Percentiles rank a stretch among this genome's conserved stretches.
phyloP scores from a whole-genome alignment of 2,797 vertebrate genomes.

The Nyctibius grandis region DNA sequence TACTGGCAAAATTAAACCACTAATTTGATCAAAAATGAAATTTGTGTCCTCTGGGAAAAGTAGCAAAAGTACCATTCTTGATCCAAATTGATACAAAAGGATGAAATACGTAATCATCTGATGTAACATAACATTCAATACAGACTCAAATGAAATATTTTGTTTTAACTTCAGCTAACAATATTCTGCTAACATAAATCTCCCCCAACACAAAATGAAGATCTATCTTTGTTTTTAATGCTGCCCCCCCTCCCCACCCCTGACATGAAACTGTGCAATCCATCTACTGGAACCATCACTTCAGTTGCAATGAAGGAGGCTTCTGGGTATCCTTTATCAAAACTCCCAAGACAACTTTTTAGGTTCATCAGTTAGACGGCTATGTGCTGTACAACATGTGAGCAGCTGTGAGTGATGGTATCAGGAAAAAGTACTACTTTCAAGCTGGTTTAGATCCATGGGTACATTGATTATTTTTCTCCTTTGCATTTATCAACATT shows the following conservation, averaged over 20 bases:
- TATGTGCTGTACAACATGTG: background rate
- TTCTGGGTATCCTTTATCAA: background rate
- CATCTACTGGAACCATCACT: background rate
- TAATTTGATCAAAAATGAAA: background rate
- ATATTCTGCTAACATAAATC: background rate
- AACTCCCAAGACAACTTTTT: background rate
- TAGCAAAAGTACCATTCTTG: background rate
- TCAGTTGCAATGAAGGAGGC: background rate
- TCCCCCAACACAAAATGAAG: background rate
- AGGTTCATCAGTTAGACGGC: background rate
- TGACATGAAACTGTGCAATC: background rate
- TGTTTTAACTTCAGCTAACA: background rate
- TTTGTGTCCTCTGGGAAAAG: background rate
- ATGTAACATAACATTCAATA: background rate
- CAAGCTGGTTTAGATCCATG: background rate
- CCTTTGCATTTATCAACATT: background rate
- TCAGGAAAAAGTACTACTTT: background rate
- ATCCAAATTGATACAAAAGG: background rate
- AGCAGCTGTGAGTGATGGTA: background rate
- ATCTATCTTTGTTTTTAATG: background rate
- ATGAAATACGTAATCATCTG: background rate
- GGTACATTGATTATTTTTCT: background rate
- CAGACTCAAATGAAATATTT: background rate
- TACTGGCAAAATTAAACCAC: background rate
- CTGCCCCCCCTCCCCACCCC: rapidly evolving